Base-by-base conservation (phyloP, 2,113 vertebrate species). In the Mustela lutreola region DNA sequence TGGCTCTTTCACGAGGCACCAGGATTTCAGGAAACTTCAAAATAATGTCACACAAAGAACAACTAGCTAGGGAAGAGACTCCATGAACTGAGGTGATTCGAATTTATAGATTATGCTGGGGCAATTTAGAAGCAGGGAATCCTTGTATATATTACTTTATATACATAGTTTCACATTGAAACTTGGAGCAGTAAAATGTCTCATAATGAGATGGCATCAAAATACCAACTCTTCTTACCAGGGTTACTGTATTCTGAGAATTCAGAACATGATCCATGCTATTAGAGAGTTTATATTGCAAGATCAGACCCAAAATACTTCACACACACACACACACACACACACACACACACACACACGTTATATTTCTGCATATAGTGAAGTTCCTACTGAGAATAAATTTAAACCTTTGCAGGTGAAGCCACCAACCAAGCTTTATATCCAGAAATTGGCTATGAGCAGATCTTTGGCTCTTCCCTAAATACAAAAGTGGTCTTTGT, bases 1-100 rank as follows among this genome's bases (percentile, higher is more conserved):
- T 50, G 62, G 81, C 48, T 97, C 65, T 97, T 98, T 79, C 81
- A 91, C 16, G 45, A 97, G 90, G 42, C 56, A 75, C 80, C 78
- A 92, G 36, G 76, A 90, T 90, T 94, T 97, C 53, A 94, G 56
- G 71, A 93, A 95, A 96, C 88, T 97, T 96, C 80, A 82, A 78
- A 85, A 82, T 84, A 95, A 95, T 85, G 73, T 42, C 92, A 81
- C 80, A 89, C 50, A 88, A 63, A 78, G 65, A 90, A 81, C 76
- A 85, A 62, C 63, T 96, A 84, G 53, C 73, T 84, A 95, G 56
- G 84, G 50, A 97, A 95, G 78, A 94, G 81, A 88, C 97, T 95
- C 75, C 87, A 96, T 96, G 97, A 95, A 83, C 26, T 53, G 65
- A 90, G 60, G 65, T 82, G 70, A 88, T 78, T 94, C 81, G 96